phyloP scores from a whole-genome alignment of 37 sponge, comb jelly and placozoan genomes.

The Ianthella basta region DNA sequence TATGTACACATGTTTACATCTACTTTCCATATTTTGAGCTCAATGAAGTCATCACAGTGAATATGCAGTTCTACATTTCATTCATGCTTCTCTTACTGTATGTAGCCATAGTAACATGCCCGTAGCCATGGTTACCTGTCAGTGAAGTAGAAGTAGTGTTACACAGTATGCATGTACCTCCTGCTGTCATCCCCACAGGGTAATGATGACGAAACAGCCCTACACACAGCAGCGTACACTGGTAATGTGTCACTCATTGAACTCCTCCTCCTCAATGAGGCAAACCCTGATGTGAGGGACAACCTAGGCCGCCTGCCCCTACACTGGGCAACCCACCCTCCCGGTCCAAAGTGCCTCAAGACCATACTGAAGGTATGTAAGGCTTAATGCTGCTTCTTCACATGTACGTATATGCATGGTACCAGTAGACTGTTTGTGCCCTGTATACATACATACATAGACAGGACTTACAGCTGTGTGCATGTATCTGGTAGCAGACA shows the following conservation, averaged over 20 bases:
- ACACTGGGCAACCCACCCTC: constrained; percentile 79
- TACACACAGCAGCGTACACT: constrained; percentile 78
- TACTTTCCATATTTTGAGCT: neutral
- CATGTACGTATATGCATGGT: neutral
- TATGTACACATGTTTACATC: neutral
- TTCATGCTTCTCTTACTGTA: too few species aligned
- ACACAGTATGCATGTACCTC: too few species aligned
- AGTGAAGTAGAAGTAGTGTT: too few species aligned
- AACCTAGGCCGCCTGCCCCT: constrained; percentile 77
- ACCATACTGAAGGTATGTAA: constrained; percentile 61
- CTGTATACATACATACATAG: too few species aligned
- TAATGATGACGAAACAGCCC: constrained; percentile 74
- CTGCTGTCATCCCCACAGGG: neutral
- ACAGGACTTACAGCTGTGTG: too few species aligned
- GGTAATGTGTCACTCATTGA: constrained; percentile 76
- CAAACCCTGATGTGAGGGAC: constrained; percentile 72
- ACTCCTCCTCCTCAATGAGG: constrained; percentile 74
- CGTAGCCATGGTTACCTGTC: too few species aligned
- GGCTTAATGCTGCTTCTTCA: neutral
- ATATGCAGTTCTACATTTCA: too few species aligned
- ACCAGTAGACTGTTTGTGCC: too few species aligned
- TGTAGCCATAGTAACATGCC: neutral
- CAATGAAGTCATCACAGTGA: too few species aligned
- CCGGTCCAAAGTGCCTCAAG: constrained; percentile 41
- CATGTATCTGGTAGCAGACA: too few species aligned